Base-by-base conservation (phyloP, 1,140 invertebrate species). In the Drosophila kohkoa region DNA sequence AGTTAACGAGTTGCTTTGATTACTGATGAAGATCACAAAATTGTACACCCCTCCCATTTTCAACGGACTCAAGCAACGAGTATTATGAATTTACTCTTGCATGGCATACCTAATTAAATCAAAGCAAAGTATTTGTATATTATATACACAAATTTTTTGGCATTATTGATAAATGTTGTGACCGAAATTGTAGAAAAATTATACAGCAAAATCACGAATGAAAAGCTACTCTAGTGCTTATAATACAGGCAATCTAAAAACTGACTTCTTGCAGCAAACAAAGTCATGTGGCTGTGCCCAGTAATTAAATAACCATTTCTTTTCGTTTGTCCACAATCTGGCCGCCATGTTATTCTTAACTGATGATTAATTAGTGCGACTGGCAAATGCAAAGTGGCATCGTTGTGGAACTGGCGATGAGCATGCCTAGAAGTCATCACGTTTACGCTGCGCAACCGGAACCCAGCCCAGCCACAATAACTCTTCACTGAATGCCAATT, bases 151-250 rank as follows among this genome's bases (percentile, higher is more conserved):
- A 48, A 57, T 58, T 70, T 81, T 75, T 87, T 83, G 83, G 79
- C 80, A 68, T 87, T 88, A 82, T 88, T 87, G 82, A 87, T 87
- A 87, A 87, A 88, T 87, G 83, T 88, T 69, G 38, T 60, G 43
- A 63, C 45, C 55, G 43, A 58, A 68, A 71, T 65, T 57, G 28
- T 25, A 48, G 49, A 55, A 49, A 82, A 87, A 87, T 87, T 82
- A 87, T 88, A 88, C 69, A 66, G 79, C 74, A 82, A 82, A 74
- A 65, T 79, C 82, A 87, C 83, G 82, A 82, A 87, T 75, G 25
- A 28, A 49, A 55, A 46, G 35, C 16, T 48, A 67, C 11, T 25
- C 20, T 25, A 25, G 20, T 25, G 20, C 20, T 25, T 25, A 32
- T 8, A 32, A 8, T 32, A 32, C 32, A 32, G 6, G 32, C 32